These are phyloP conservation scores for Amphimallon solstitiale DNA, from an alignment of 2,888 invertebrate genomes.

Conservation along the genomic window DNA sequence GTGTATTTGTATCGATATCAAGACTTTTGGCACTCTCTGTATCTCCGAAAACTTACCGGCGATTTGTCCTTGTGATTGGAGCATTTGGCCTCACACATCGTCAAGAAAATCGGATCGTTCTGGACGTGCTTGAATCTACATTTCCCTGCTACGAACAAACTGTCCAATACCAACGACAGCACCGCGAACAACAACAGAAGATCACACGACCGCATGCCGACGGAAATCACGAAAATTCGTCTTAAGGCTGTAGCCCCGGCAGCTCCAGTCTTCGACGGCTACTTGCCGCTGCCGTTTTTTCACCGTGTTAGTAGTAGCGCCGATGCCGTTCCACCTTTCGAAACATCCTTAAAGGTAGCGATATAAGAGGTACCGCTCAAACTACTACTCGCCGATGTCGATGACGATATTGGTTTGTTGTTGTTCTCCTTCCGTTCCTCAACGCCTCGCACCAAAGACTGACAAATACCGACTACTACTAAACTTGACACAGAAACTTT, in stretches of 20 bases:
- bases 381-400: slow-evolving; percentile 7
- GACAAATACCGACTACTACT: slow-evolving; percentile 28
- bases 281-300: not conserved
- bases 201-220: slow-evolving; percentile 14
- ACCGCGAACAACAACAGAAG: too few relatives aligned
- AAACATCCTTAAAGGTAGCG: too few relatives aligned
- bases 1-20: too few relatives aligned
- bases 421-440: slow-evolving; percentile 20
- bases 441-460: slow-evolving; percentile 28
- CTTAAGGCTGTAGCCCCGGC: not conserved
- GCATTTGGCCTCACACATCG: slow-evolving; percentile 72
- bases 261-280: not conserved
- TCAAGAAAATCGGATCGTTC: slow-evolving; percentile 66
- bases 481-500: slow-evolving; percentile 32
- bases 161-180: not conserved
- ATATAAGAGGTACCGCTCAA: too few relatives aligned
- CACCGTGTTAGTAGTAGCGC: slow-evolving; percentile 9
- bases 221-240: slow-evolving; percentile 13
- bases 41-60: slow-evolving; percentile 43
- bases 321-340: too few relatives aligned
- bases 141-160: slow-evolving; percentile 56
- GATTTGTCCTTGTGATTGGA: slow-evolving; percentile 56
- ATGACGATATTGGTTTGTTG: not conserved
- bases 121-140: slow-evolving; percentile 64
- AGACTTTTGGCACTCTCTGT: too few relatives aligned